Conservation (phyloP, 2,888 invertebrate genomes). For the Ferrisia virgata region DNA sequence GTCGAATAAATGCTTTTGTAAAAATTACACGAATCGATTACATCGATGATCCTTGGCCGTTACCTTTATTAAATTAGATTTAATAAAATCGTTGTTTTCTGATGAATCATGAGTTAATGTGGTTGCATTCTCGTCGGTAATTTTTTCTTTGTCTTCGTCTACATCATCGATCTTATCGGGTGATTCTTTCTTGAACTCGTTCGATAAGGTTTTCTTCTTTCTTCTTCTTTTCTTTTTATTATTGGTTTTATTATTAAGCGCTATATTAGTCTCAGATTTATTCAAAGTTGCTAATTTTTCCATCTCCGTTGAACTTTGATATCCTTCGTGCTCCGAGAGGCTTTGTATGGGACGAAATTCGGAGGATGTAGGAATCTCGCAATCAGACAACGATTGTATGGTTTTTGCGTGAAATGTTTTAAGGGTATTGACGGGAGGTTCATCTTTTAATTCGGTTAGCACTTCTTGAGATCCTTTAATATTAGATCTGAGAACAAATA, state of each 20-base stretch:
- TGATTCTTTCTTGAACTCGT: conserved; percentile 57
- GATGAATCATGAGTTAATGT: background rate
- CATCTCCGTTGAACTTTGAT: conserved; percentile 39
- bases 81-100: background rate
- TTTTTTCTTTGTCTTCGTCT: conserved; percentile 62
- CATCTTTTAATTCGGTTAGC: conserved; percentile 23
- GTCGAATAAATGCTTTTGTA: background rate
- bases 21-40: background rate
- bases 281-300: conserved; percentile 21
- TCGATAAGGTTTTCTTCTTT: conserved; percentile 27
- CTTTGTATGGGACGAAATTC: conserved; percentile 60
- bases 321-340: conserved; percentile 52
- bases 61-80: background rate
- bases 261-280: conserved; percentile 40
- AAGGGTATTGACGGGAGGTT: conserved; percentile 51
- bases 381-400: conserved; percentile 50
- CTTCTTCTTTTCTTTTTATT: conserved; percentile 27
- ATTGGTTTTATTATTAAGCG: background rate
- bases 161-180: conserved; percentile 72
- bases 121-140: background rate
- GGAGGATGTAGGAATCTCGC: conserved; percentile 29
- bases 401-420: conserved; percentile 61
- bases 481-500: conserved; percentile 29
- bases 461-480: conserved; percentile 37
- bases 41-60: background rate